Base-by-base conservation (phyloP, 2,888 invertebrate species). In the Argyresthia goedartella region DNA sequence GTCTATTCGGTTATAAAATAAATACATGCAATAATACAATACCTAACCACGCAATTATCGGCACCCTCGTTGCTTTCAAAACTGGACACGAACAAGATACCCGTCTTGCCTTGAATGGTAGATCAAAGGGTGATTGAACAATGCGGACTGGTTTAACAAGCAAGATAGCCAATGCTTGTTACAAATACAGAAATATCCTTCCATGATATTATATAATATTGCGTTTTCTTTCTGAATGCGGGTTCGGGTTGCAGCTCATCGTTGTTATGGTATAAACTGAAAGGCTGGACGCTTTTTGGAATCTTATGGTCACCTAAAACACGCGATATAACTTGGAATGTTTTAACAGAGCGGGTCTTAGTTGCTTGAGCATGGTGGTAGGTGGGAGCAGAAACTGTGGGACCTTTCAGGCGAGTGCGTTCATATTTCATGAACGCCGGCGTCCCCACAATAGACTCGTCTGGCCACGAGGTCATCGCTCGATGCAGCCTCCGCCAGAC, bases 361-460 rank as follows among this genome's bases (percentile, higher is more conserved):
- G 39, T 44, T 10, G 6, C 25, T 13, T 47, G n/a, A 8, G 36
- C 16, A 15, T 15, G 16, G 14, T 14, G 8, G 25, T 33, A 49
- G 16, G 14, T 14, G 8, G 25, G 41, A 49, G 42, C 44, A 51
- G 42, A 52, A 49, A 49, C 51, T 51, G 34, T 65, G 62, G 64
- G 73, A 73, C 79, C 81, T 81, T 84, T 80, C 78, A 81, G 73
- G 69, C 64, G 16, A 59, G 60, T 65, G 72, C 72, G 71, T 85
- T 73, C 76, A 85, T 85, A 81, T 85, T 85, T 81, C 77, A 85
- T 82, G 80, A 82, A 77, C 69, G 68, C 63, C 67, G 73, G 72
- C 51, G 51, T 66, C 66, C 67, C 66, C 65, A 82, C 84, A 82
- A 85, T 82, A 71, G 74, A 73, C 25, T 25, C 25, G 25, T 25